Conservation (phyloP, 2,797 vertebrate genomes). For the Pteronotus mesoamericanus region DNA sequence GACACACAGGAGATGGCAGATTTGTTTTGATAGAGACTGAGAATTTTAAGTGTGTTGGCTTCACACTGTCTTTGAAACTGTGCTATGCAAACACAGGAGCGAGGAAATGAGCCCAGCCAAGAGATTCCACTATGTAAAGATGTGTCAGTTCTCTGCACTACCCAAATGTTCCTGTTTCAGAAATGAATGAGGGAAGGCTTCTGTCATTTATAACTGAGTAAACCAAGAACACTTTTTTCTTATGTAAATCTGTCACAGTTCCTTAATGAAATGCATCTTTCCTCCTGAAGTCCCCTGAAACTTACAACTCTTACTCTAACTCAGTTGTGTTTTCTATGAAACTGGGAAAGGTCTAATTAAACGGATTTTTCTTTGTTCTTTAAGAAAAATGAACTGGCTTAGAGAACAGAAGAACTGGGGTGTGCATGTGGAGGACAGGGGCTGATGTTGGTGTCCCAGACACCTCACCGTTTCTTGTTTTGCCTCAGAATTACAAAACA, state of each 20-base stretch:
- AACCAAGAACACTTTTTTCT: background rate
- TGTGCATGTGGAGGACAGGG: background rate
- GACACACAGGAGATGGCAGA: conserved; percentile 55
- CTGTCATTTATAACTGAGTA: background rate
- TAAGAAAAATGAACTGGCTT: background rate
- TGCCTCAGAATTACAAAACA: background rate
- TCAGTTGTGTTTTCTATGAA: background rate
- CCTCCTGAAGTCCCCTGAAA: background rate
- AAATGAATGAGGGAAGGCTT: background rate
- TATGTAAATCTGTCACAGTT: background rate
- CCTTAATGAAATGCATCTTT: background rate
- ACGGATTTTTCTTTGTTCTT: background rate
- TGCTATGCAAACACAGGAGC: conserved; percentile 52
- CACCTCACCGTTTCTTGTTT: background rate
- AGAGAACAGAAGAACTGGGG: background rate
- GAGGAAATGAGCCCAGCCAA: conserved; percentile 41
- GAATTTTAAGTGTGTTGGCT: conserved; percentile 50
- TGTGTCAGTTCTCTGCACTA: conserved; percentile 15
- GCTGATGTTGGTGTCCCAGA: background rate
- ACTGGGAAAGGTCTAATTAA: background rate
- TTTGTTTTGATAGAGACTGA: conserved; percentile 65
- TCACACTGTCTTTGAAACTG: conserved; percentile 59
- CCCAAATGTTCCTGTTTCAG: conserved; percentile 11
- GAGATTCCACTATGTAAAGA: conserved; percentile 35
- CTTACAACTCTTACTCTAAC: background rate